Evolutionary conservation across 2,797 vertebrate genomes (phyloP), one percentile per base, ranked within the genome.

Genomic region (Melanotaenia trifasciata): DNA sequence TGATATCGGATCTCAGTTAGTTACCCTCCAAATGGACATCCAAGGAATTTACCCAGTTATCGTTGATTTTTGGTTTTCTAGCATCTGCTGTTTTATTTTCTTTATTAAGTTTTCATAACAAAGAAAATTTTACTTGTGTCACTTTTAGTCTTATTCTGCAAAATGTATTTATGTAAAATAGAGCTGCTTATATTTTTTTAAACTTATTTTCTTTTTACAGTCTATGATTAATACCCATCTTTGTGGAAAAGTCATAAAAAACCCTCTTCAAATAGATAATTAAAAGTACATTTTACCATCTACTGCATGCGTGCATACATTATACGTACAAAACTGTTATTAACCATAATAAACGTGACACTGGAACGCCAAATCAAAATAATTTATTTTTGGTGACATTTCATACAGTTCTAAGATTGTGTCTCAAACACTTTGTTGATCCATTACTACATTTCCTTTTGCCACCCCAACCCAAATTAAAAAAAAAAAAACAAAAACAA

Each of bases 371-470:
- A 95, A 95, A 95, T 95, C 94, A 94, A 95, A 95, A 95, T 95
- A 95, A 95, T 94, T 95, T 95, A 94, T 94, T 95, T 95, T 95
- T 93, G 92, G 92, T 94, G 94, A 95, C 93, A 94, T 93, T 91
- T 94, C 92, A 92, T 93, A 93, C 93, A 95, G 93, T 92, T 94
- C 92, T 94, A 94, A 90, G 92, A 95, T 94, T 93, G 94, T 94
- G 93, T 95, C 93, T 94, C 92, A 92, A 94, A 95, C 93, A 95
- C 94, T 90, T 87, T 74, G 82, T 94, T 91, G 89, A 94, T 94
- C 91, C 87, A 89, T 92, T 88, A 83, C 89, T 92, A 93, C 89
- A 90, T 87, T 90, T 92, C 85, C 81, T 89, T 93, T 92, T 90
- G 85, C 91, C 90, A 95, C 87, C 91, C 88, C 84, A 91, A 89